Evolutionary conservation across 1,140 invertebrate genomes (phyloP), one percentile per base, ranked within the genome.

Genomic region (Scaptomyza hsui): DNA sequence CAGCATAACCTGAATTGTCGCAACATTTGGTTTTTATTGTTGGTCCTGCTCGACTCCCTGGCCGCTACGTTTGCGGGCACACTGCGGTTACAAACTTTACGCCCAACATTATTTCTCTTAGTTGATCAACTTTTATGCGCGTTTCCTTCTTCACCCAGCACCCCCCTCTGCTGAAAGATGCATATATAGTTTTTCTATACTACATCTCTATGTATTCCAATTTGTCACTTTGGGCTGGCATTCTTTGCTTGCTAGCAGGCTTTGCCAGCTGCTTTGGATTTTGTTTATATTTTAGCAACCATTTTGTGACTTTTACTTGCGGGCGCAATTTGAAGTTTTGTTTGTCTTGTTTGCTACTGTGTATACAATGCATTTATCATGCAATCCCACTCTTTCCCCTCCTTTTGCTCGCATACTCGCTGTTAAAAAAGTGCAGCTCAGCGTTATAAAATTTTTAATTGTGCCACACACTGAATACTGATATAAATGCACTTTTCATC

Each of bases 11-110:
- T 74, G 59, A 83, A 83, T 78, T 75, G 79, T 72, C 78, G 75
- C 78, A 88, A 88, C 83, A 86, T 86, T 86, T 75, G 78, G 78
- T 72, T 88, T 86, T 86, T 89, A 86, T 86, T 86, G 82, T 86
- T 88, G 83, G 78, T 67, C 60, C 39, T 32, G 41, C 19, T 10
- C 59, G 55, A 35, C 39, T n/a, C 44, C 6, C 37, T 26, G 57
- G 47, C 13, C 42, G 32, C 55, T 45, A n/a, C 63, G 56, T 72
- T 70, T 78, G 77, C 61, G 77, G 81, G 64, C 81, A 77, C 62
- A 81, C 62, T 85, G 81, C 82, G 81, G 82, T 72, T 79, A 71
- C 51, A 70, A 86, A 86, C 82, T 86, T 86, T 86, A 78, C 67
- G 82, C 82, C 78, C 82, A 78, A 86, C 82, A 86, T 86, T 86